phyloP scores from a whole-genome alignment of 2,113 vertebrate genomes.

The Tamias sibiricus region DNA sequence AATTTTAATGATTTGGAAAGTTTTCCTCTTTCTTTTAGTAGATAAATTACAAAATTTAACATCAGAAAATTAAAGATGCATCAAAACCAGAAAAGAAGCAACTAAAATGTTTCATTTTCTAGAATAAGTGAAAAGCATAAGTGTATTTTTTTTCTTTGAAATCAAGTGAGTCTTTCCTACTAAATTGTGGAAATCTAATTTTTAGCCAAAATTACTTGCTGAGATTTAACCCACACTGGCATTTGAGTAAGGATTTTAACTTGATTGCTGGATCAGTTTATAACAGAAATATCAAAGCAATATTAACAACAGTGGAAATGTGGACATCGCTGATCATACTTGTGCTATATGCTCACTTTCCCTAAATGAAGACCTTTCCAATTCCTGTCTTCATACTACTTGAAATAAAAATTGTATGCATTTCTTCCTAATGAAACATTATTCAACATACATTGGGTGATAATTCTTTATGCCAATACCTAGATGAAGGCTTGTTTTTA shows the following conservation, averaged over 20 bases:
- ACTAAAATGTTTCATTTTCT: background rate
- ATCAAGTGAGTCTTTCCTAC: background rate
- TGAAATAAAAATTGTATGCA: conserved; percentile 9
- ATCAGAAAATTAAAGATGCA: conserved; percentile 25
- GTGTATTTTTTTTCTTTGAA: conserved; percentile 39
- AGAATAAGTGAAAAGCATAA: background rate
- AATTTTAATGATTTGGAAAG: background rate
- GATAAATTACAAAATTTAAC: background rate
- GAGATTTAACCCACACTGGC: conserved; percentile 58
- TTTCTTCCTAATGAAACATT: conserved; percentile 25
- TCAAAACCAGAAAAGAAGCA: background rate
- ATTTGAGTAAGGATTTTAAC: conserved; percentile 71
- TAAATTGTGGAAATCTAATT: conserved; percentile 37
- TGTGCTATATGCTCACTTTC: background rate
- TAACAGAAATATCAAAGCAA: conserved; percentile 45
- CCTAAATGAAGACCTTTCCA: background rate
- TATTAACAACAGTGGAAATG: conserved; percentile 51
- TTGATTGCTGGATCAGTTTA: conserved; percentile 56
- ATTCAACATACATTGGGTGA: background rate
- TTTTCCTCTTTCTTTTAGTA: background rate
- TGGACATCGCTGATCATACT: background rate
- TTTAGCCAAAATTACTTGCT: conserved; percentile 53
- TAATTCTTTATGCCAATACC: background rate
- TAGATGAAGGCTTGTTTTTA: background rate
- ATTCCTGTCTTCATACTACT: background rate